phyloP scores from a whole-genome alignment of 2,888 invertebrate genomes.

The Thereva nobilitata region DNA sequence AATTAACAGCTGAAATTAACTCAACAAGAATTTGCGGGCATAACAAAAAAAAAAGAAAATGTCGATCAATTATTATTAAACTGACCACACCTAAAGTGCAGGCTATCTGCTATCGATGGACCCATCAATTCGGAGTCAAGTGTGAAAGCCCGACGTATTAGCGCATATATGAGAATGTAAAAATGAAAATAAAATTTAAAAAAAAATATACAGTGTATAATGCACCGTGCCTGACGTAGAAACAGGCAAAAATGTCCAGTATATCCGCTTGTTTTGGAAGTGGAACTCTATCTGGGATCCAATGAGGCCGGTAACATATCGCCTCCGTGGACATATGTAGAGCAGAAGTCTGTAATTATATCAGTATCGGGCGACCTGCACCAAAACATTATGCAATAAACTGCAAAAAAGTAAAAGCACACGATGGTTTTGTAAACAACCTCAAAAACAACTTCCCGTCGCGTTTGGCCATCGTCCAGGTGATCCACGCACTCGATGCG shows the following conservation, averaged over 20 bases:
- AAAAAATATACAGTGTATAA: slow-evolving; percentile 3
- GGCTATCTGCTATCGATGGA: slow-evolving; percentile 7
- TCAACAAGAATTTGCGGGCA: no score
- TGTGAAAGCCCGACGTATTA: slow-evolving; percentile 15
- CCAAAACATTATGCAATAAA: slow-evolving; percentile 17
- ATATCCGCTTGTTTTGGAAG: not conserved
- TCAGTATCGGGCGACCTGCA: slow-evolving; percentile 27
- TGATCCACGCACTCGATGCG: not conserved
- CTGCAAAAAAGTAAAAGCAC: slow-evolving; percentile 26
- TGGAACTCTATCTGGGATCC: slow-evolving; percentile 9
- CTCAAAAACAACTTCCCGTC: slow-evolving; percentile 29
- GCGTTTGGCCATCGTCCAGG: slow-evolving; percentile 17
- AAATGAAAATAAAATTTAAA: no score
- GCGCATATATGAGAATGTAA: slow-evolving; percentile 1
- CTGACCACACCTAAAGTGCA: slow-evolving; percentile 8
- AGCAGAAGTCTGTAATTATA: slow-evolving; percentile 30
- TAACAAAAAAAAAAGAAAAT: no score
- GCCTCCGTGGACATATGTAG: slow-evolving; percentile 26
- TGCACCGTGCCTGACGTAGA: not conserved
- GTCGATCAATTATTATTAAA: no score
- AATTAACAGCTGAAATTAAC: no score
- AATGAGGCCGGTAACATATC: slow-evolving; percentile 25
- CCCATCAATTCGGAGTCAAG: slow-evolving; percentile 26
- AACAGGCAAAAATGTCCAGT: not conserved
- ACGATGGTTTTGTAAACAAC: slow-evolving; percentile 26